Base-by-base conservation (phyloP, 2,888 invertebrate species). In the Meiosimyza platycephala region DNA sequence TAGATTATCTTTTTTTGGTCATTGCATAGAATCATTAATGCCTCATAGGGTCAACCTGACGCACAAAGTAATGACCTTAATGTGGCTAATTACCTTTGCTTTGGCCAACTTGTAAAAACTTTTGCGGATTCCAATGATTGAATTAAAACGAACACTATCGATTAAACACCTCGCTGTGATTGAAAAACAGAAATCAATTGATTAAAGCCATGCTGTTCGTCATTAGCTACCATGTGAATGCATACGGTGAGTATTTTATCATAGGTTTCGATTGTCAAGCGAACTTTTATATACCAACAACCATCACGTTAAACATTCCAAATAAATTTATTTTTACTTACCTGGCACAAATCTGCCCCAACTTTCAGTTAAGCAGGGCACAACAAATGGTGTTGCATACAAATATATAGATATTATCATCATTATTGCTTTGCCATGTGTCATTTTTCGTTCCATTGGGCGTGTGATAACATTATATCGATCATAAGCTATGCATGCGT, bases 271-370 rank as follows among this genome's bases (percentile, higher is more conserved):
- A 4, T 28, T 40, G 9, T 40, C 9, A 9, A 40, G 40, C 40
- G 9, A 40, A 28, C 3, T 28, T 28, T 28, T 28, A 4, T 4
- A 28, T 28, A 28, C 28, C 22, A 22, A 22, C 22, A 22, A 22
- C 22, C 22, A 4, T 28, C 28, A 28, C 28, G 4, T 28, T 28
- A 28, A 28, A 28, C 28, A 9, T 40, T 40, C n/a, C 54, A 54
- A 18, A 9, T 54, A 54, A 54, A 16, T 54, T n/a, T 51, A 50
- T 18, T 22, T 12, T 40, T 47, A 79, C 80, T 76, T 73, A 85
- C 85, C 94, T 85, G 95, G 95, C 57, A 93, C 94, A 84, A 90
- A 95, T 83, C 94, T 88, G n/a, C 95, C 94, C 95, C 95, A 97
- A 52, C 95, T 90, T 83, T 94, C 93, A 71, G 94, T 89, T 9